These are phyloP conservation scores for Phaenicophaeus curvirostris DNA, from an alignment of 2,797 vertebrate species.

Conservation along the genomic window DNA sequence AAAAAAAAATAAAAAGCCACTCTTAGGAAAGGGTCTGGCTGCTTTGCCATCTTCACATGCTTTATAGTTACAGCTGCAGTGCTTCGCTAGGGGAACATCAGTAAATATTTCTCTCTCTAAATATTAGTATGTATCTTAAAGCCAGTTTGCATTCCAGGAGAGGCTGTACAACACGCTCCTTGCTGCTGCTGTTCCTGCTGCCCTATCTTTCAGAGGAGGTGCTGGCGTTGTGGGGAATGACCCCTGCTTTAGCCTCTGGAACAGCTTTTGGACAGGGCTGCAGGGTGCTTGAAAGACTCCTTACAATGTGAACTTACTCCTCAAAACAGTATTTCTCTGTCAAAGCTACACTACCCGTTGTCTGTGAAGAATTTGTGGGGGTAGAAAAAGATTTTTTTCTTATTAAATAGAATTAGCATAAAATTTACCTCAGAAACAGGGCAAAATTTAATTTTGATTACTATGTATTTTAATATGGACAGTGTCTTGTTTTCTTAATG, in stretches of 20 bases:
- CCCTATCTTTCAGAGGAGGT: background rate
- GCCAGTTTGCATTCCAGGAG: conserved; percentile 21
- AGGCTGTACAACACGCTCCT: background rate
- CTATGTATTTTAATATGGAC: background rate
- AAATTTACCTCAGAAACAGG: conserved; percentile 22
- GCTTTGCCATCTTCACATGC: conserved; percentile 20
- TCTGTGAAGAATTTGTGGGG: background rate
- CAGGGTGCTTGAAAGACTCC: background rate
- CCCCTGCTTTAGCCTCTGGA: conserved; percentile 29
- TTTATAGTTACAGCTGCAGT: conserved; percentile 9
- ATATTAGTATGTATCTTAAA: conserved; percentile 50
- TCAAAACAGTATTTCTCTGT: conserved; percentile 5
- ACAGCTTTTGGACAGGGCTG: background rate
- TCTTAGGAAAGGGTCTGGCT: conserved; percentile 2
- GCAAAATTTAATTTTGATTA: background rate
- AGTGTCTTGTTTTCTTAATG: background rate
- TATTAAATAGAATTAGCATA: conserved; percentile 5
- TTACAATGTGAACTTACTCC: background rate
- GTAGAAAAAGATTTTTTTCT: background rate
- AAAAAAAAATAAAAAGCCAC: background rate
- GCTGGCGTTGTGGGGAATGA: background rate
- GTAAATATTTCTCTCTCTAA: conserved; percentile 51
- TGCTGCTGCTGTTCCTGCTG: background rate
- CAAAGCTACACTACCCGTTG: background rate
- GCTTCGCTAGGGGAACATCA: conserved; percentile 4